Conservation (phyloP, 2,113 vertebrate species). For the Argyrosomus japonicus region DNA sequence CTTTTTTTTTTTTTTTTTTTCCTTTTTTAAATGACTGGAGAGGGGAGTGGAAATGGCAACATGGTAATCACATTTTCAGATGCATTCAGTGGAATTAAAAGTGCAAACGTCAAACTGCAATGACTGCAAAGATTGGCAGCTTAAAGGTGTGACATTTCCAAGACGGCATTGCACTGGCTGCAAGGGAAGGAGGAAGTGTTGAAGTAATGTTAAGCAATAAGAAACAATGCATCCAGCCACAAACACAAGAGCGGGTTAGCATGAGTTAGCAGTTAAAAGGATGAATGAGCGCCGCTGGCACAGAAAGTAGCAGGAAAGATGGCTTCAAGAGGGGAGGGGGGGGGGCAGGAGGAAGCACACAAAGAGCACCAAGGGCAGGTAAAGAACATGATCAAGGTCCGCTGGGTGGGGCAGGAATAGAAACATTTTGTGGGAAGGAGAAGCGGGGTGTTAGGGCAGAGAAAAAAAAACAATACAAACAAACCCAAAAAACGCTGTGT, state of each 20-base stretch:
- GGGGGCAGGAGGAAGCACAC: background rate
- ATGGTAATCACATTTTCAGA: conserved; percentile 57
- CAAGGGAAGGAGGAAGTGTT: conserved; percentile 3
- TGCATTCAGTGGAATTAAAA: conserved; percentile 33
- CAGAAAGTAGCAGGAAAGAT: conserved; percentile 32
- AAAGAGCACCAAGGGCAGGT: conserved; percentile 36
- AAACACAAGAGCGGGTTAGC: conserved; percentile 43
- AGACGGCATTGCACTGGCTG: background rate
- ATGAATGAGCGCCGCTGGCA: conserved; percentile 33
- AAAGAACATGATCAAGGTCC: conserved; percentile 47
- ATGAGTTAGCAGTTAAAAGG: conserved; percentile 29
- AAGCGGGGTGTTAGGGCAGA: conserved; percentile 28
- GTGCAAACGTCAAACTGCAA: conserved; percentile 13
- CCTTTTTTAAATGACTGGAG: conserved; percentile 33
- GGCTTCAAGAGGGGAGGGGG: background rate
- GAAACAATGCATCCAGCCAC: conserved; percentile 20
- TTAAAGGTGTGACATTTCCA: background rate
- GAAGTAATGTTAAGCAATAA: background rate
- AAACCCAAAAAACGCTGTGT: conserved; percentile 26
- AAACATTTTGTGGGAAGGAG: conserved; percentile 11
- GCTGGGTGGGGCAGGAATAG: conserved; percentile 28
- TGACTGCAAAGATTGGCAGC: background rate
- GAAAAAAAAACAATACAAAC: conserved; percentile 21
- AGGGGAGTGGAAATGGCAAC: conserved; percentile 32
- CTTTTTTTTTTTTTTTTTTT: conserved; percentile 46